Base-by-base conservation (phyloP, 2,113 vertebrate genomes). In the Microtus oregoni region DNA sequence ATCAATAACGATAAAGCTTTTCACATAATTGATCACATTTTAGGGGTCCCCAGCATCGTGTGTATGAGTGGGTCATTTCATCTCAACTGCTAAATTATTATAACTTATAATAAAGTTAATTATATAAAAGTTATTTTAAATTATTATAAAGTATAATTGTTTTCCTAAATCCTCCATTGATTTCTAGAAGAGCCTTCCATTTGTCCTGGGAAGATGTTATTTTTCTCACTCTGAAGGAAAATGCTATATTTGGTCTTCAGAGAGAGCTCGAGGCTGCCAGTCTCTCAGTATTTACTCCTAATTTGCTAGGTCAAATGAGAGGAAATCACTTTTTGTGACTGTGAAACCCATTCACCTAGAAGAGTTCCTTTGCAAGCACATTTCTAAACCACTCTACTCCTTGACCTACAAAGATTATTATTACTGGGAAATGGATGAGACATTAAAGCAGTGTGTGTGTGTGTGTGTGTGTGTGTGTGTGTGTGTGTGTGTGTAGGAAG, bases 141-240 rank as follows among this genome's bases (percentile, higher is more conserved):
- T 38, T 3, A 38, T 38, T 10, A 22, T 73, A 38, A 73, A 38
- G 8, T 26, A 38, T 28, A 87, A 14, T 72, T 26, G n/a, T 50
- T 68, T 70, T 61, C 15, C 82, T 30, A 26, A 88, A 24, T 55
- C 41, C 63, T 30, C 15, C 20, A 20, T 24, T 35, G 35, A 30
- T 52, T 38, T 90, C 67, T 61, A 90, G 50, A 2, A 20, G 32
- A 89, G 35, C 58, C 4, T 26, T 41, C 67, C 55, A 67, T 44
- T 32, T n/a, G 7, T 19, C 47, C 86, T 52, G 87, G 79, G 58
- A 82, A 88, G 87, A 92, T 19, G 52, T 83, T 44, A 24, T 8
- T 94, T 92, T 72, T 78, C 44, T 96, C n/a, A 72, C 52, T 44
- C 63, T 55, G 35, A 92, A 92, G 63, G 70, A 61, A 73, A 94